Conservation (phyloP, 2,113 vertebrate species). For the Etheostoma cragini region DNA sequence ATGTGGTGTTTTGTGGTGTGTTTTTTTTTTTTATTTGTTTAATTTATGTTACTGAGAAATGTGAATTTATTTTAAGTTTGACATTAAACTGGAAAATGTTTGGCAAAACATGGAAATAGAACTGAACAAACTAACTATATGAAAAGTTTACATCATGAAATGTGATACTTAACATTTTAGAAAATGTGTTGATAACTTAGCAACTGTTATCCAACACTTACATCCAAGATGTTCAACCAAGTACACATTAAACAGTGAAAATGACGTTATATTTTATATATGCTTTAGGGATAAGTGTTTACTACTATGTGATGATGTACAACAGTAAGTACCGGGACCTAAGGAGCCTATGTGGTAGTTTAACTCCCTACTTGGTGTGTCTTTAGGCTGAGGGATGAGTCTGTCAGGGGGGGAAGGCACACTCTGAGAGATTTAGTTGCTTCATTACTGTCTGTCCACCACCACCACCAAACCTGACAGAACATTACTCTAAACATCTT, state of each 20-base stretch:
- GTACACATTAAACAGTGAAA: neutral
- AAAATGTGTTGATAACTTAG: too few relatives aligned
- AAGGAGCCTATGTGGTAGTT: neutral
- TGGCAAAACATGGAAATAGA: too few relatives aligned
- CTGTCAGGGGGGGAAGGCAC: constrained; percentile 22
- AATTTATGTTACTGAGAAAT: too few relatives aligned
- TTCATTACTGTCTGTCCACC: constrained; percentile 34
- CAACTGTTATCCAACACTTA: too few relatives aligned
- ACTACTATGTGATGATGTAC: neutral
- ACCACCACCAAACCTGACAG: constrained; percentile 1
- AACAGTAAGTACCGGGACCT: neutral
- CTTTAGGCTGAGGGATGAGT: constrained; percentile 15
- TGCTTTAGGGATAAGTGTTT: neutral
- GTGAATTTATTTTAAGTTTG: too few relatives aligned
- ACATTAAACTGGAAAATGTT: too few relatives aligned
- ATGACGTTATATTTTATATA: neutral
- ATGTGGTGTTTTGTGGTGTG: neutral
- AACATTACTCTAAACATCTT: constrained; percentile 55
- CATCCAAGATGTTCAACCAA: too few relatives aligned
- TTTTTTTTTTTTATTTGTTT: neutral
- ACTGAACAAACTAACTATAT: neutral
- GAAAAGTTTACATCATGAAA: neutral
- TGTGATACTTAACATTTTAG: too few relatives aligned
- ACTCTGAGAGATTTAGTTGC: constrained; percentile 33
- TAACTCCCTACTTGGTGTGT: neutral